Conservation (phyloP, 2,888 invertebrate species). For the Branchellion lobata region DNA sequence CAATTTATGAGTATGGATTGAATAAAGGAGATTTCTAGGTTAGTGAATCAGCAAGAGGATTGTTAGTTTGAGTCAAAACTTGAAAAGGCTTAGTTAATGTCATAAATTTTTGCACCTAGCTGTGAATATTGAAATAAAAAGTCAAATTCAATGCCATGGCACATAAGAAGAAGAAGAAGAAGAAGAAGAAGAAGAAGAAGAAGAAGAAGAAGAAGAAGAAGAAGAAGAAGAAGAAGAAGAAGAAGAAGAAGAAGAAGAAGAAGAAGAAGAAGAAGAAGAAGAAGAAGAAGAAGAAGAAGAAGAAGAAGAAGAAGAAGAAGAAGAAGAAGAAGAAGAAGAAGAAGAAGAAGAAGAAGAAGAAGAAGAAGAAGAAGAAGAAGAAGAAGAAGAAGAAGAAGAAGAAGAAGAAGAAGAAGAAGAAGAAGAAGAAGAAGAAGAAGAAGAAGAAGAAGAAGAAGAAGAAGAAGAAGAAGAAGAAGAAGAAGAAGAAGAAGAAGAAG, state of each 20-base stretch:
- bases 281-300: not conserved
- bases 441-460: too few species aligned
- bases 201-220: not conserved
- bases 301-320: not conserved
- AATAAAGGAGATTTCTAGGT: too few species aligned
- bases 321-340: not conserved
- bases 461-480: too few species aligned
- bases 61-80: too few species aligned
- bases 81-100: not conserved
- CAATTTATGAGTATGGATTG: too few species aligned
- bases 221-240: not conserved
- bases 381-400: not conserved
- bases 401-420: not conserved
- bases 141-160: not conserved
- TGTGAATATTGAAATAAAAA: not conserved
- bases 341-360: not conserved
- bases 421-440: too few species aligned
- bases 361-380: not conserved
- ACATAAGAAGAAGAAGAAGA: too few species aligned
- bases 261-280: not conserved
- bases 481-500: constrained; percentile 21
- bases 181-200: not conserved
- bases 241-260: not conserved
- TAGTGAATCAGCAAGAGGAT: too few species aligned
- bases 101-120: not conserved